phyloP scores from a whole-genome alignment of 2,888 invertebrate species.

The Melinaea marsaeus region DNA sequence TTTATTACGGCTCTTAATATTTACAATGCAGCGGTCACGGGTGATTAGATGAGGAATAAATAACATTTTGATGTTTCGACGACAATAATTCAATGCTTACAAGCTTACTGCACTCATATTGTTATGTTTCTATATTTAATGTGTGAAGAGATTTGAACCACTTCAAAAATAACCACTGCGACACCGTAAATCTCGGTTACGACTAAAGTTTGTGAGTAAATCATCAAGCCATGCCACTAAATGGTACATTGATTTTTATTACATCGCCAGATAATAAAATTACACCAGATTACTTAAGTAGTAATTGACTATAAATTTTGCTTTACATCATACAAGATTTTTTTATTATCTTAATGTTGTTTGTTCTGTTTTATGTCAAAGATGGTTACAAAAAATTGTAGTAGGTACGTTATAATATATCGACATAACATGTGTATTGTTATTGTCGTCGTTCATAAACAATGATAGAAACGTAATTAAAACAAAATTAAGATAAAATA shows the following conservation, averaged over 20 bases:
- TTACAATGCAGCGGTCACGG: conserved; percentile 31
- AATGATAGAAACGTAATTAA: too few relatives aligned
- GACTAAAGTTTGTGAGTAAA: conserved; percentile 66
- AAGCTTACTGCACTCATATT: conserved; percentile 56
- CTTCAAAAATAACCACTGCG: conserved; percentile 66
- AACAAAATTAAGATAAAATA: too few relatives aligned
- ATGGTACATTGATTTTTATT: conserved; percentile 69
- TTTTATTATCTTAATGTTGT: too few relatives aligned
- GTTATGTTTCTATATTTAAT: conserved; percentile 72
- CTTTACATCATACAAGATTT: conserved; percentile 29
- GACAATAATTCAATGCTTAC: conserved; percentile 53
- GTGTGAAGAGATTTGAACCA: conserved; percentile 63
- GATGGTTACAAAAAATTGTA: too few relatives aligned
- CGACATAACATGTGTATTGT: too few relatives aligned
- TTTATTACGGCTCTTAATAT: conserved; percentile 29
- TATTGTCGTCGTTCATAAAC: too few relatives aligned
- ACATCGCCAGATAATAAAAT: conserved; percentile 59
- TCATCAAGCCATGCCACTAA: conserved; percentile 57
- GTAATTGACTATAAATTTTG: conserved; percentile 50
- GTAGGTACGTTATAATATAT: too few relatives aligned
- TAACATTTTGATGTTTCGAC: conserved; percentile 40
- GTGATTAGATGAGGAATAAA: conserved; percentile 36
- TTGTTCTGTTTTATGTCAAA: too few relatives aligned
- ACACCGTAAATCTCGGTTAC: conserved; percentile 71
- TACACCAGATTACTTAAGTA: conserved; percentile 47